Evolutionary conservation across 2,797 vertebrate genomes (phyloP), one percentile per base, ranked within the genome.

Genomic region (Crenuchus spilurus): DNA sequence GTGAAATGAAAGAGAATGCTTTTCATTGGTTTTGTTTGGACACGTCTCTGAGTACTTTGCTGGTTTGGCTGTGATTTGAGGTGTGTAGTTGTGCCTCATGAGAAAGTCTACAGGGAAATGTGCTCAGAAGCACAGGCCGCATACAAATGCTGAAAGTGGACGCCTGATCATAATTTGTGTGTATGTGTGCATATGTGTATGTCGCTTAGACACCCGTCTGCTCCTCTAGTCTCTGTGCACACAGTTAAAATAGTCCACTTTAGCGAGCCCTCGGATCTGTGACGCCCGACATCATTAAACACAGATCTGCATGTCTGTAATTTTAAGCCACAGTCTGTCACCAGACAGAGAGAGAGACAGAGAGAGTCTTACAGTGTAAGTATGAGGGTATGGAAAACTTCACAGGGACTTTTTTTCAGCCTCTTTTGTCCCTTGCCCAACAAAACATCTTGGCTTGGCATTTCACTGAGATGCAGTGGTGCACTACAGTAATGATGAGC

Each of bases 201-300:
- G 57, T 76, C 52, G 3, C 61, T 30, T 44, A 77, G 76, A 39
- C 62, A 28, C 18, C 60, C 6, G 78, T 73, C 75, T 80, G 58
- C 64, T 68, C 30, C 71, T 80, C 39, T 73, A 62, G 81, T 75
- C 78, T 80, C 64, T 60, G 63, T 20, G 42, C 35, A 46, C 49
- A 52, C 75, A 80, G 81, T 79, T 77, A 82, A 80, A 80, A 82
- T 78, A 77, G 75, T 82, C 75, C 31, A 70, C 75, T 80, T 82
- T 76, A 35, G 69, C 33, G 55, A 80, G 81, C 48, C 72, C 75
- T 78, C 65, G 72, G 78, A 73, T 82, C 78, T 82, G 72, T 78
- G 84, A 85, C 82, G 78, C 80, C 84, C 74, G 80, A 83, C 82
- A 83, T 82, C 84, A 83, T 85, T 85, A 85, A 83, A 83, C 71